Evolutionary conservation across 2,113 vertebrate genomes (phyloP), one percentile per base, ranked within the genome.

Genomic region (Xyliphius kryptos): DNA sequence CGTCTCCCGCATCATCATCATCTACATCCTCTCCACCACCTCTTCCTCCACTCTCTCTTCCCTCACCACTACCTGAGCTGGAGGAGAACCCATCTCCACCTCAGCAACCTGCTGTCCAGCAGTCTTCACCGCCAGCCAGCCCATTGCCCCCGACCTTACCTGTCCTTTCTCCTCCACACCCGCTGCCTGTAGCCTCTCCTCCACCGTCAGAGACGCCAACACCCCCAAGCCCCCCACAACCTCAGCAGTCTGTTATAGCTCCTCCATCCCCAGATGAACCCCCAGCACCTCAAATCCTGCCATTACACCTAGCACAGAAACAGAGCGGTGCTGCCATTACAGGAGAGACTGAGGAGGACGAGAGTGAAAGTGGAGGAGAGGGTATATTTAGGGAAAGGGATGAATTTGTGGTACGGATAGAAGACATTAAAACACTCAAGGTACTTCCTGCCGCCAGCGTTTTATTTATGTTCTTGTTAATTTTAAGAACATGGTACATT

Each of bases 301-400:
- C n/a, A 1, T 82, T 95, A 68, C 92, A 95, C 71, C 79, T 94
- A 49, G 92, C 92, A 61, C 89, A 92, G 85, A 94, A 94, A 72
- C 92, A 95, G 74, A 90, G 89, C 47, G 90, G 90, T 0, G 92
- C 91, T 0, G 92, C 92, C n/a, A 89, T 95, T 9, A 89, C 85
- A 1, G 92, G 91, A 2, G 92, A 95, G 80, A 93, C 91, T 0
- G 92, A 93, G 65, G 92, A 93, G 49, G 91, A 93, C 26, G 91
- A 92, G 1, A 89, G 87, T 0, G 92, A 93, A 79, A 95, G 92
- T 1, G 89, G 91, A 0, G 92, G 92, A 0, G 92, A 93, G 70
- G 92, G 92, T 9, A 93, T 94, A 78, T 95, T 94, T 79, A 84
- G 92, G 2, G 92, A 93, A 71, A 83, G 92, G n/a, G n/a, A n/a